These are phyloP conservation scores for Drosophila dunni DNA, from an alignment of 1,140 invertebrate species.

Conservation along the genomic window DNA sequence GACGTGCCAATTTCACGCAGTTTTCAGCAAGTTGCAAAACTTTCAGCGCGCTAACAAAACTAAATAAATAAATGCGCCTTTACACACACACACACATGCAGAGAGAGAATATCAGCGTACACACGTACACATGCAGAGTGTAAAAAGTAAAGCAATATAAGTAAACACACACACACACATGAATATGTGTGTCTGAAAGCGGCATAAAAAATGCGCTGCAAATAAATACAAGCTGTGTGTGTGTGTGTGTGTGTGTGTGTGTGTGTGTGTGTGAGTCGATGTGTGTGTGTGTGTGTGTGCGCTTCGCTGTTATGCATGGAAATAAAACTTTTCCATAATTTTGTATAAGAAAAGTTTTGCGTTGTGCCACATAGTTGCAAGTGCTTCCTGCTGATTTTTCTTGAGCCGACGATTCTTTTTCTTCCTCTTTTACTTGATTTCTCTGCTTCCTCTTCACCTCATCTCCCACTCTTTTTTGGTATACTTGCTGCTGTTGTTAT, in stretches of 20 bases:
- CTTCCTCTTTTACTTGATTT: constrained; percentile 41
- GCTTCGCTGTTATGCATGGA: constrained; percentile 70
- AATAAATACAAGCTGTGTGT: constrained; percentile 46
- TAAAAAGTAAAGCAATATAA: constrained; percentile 76
- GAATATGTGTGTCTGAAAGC: constrained; percentile 42
- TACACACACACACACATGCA: constrained; percentile 36
- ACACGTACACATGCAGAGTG: constrained; percentile 17
- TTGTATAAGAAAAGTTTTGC: constrained; percentile 81
- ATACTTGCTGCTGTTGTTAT: not conserved
- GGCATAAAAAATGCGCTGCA: constrained; percentile 49
- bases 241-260: not conserved
- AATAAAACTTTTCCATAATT: constrained; percentile 82
- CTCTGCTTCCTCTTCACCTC: constrained; percentile 32
- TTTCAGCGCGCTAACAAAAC: constrained; percentile 66
- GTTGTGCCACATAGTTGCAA: constrained; percentile 77
- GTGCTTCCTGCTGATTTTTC: constrained; percentile 71
- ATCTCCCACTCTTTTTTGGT: not conserved
- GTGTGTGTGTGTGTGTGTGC: constrained; percentile 29
- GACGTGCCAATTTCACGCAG: constrained; percentile 70
- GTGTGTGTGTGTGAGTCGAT: constrained; percentile 2
- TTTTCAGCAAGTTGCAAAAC: constrained; percentile 55
- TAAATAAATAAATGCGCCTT: constrained; percentile 74
- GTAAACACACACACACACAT: constrained; percentile 43
- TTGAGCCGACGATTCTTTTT: constrained; percentile 32
- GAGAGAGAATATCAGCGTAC: constrained; percentile 1